Conservation (phyloP, 1,140 invertebrate species). For the Drosophila takahashii region DNA sequence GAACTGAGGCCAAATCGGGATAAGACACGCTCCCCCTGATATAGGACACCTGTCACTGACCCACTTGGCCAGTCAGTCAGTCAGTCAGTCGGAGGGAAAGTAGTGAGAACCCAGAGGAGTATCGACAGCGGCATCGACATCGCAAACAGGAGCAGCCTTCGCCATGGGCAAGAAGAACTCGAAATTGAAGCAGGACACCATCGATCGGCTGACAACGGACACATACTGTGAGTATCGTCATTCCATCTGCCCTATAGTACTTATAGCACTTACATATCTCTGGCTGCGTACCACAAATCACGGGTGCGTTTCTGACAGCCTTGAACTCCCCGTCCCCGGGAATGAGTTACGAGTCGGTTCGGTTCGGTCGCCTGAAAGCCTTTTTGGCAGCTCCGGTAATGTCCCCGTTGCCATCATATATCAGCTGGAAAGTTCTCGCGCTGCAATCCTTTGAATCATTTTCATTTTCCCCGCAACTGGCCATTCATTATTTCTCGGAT, state of each 20-base stretch:
- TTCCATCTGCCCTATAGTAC: background rate
- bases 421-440: conserved; percentile 23
- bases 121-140: background rate
- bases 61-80: conserved; percentile 3
- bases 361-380: conserved; percentile 55
- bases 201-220: conserved; percentile 93
- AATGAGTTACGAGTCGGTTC: conserved; percentile 52
- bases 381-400: conserved; percentile 60
- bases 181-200: conserved; percentile 96
- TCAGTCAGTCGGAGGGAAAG: background rate
- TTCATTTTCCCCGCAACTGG: conserved; percentile 1
- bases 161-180: conserved; percentile 95
- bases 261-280: no score
- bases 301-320: conserved; percentile 29
- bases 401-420: conserved; percentile 26
- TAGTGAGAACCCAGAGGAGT: background rate
- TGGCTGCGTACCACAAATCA: conserved; percentile 43
- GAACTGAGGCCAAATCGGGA: conserved; percentile 45
- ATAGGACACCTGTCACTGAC: conserved; percentile 59
- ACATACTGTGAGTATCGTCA: conserved; percentile 93
- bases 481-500: conserved; percentile 23
- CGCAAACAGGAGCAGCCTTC: conserved; percentile 21
- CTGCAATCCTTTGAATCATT: conserved; percentile 4
- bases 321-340: conserved; percentile 50
- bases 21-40: conserved; percentile 63